Percentiles rank a stretch among this genome's conserved stretches.
phyloP scores from a whole-genome alignment of 2,797 vertebrate species.

The Rachycentron canadum region DNA sequence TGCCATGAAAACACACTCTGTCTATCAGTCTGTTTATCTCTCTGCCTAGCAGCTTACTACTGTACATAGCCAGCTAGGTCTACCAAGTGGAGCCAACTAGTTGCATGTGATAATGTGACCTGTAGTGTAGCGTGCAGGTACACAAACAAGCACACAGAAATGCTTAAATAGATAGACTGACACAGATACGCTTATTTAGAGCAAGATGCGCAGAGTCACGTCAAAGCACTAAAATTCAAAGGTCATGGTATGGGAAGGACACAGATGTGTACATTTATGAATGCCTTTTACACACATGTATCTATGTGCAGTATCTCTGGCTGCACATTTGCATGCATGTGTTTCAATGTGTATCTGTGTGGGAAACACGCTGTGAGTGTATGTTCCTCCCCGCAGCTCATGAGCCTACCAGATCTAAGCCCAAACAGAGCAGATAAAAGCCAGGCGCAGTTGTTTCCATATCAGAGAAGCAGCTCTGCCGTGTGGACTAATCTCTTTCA shows the following conservation, averaged over 20 bases:
- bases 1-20: constrained; percentile 23
- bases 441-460: constrained; percentile 66
- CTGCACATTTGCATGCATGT: constrained; percentile 49
- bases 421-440: constrained; percentile 71
- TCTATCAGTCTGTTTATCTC: not conserved
- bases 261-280: not conserved
- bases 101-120: constrained; percentile 45
- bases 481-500: constrained; percentile 69
- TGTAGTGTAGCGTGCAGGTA: constrained; percentile 2
- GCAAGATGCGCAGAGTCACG: not conserved
- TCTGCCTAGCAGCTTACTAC: constrained; percentile 31
- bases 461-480: constrained; percentile 71
- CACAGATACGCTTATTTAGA: not conserved
- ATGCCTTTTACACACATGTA: not conserved
- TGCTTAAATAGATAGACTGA: constrained; percentile 3
- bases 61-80: not conserved
- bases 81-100: constrained; percentile 19
- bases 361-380: constrained; percentile 40
- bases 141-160: not conserved
- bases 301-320: constrained; percentile 14
- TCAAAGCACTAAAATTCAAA: constrained; percentile 10
- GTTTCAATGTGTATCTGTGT: constrained; percentile 18
- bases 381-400: constrained; percentile 33
- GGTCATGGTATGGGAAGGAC: not conserved
- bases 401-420: constrained; percentile 65